Evolutionary conservation across 2,113 vertebrate genomes (phyloP).

Genomic region (Syrmaticus mikado): DNA sequence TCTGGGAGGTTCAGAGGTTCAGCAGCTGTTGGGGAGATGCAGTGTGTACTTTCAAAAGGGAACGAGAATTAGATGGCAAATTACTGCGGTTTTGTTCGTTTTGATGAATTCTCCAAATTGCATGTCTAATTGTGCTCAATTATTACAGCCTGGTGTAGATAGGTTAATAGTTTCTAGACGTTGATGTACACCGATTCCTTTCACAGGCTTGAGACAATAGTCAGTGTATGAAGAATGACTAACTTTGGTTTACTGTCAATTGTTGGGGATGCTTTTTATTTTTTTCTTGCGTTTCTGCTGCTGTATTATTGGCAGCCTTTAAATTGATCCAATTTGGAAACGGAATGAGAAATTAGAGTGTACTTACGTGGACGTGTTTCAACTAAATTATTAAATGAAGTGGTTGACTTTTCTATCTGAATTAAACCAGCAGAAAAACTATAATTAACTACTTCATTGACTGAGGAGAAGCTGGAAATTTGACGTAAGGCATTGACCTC

Average conservation of each 20-base stretch:
- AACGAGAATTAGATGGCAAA: background rate
- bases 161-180: slow-evolving; percentile 69
- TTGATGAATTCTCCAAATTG: slow-evolving; percentile 58
- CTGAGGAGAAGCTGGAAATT: slow-evolving; percentile 27
- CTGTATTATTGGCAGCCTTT: slow-evolving; percentile 56
- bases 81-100: slow-evolving; percentile 44
- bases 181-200: slow-evolving; percentile 72
- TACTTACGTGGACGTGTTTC: slow-evolving; percentile 52
- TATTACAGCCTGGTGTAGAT: slow-evolving; percentile 55
- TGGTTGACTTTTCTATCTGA: slow-evolving; percentile 53
- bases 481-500: slow-evolving; percentile 18
- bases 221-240: slow-evolving; percentile 63
- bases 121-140: slow-evolving; percentile 74
- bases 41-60: background rate
- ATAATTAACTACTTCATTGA: slow-evolving; percentile 74
- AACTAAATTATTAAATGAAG: slow-evolving; percentile 75
- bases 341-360: slow-evolving; percentile 67
- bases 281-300: slow-evolving; percentile 3
- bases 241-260: slow-evolving; percentile 62
- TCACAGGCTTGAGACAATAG: slow-evolving; percentile 68
- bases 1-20: accelerated
- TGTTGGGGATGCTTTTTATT: background rate
- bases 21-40: background rate
- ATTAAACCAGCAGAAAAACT: slow-evolving; percentile 61
- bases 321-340: slow-evolving; percentile 70